Evolutionary conservation across 2,888 invertebrate genomes (phyloP), one percentile per base, ranked within the genome.

Genomic region (Mesorhabditis sp.): DNA sequence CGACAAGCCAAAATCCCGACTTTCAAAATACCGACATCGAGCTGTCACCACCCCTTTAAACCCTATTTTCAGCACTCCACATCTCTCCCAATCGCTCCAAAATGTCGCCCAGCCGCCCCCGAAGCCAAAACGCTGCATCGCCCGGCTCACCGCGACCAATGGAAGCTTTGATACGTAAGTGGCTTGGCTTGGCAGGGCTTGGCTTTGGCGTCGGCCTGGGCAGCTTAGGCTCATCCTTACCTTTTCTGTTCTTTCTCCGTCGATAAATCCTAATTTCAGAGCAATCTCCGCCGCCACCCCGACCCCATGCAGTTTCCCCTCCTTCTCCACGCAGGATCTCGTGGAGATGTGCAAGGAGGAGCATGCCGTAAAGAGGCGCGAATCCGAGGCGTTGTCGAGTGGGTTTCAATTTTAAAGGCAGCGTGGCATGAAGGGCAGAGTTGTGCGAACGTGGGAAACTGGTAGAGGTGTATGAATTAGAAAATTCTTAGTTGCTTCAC

Each of bases 111-210:
- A 70, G 10, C 77, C 76, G 64, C 77, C 77, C 7, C 69, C 71
- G 13, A 77, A 77, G 67, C 77, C 77, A 5, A 74, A 74, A 66
- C 44, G 77, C 61, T 4, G 77, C 64, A 76, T 77, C 15, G 77
- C 75, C 13, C 72, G 75, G 13, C 65, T 76, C 7, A 50, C 58
- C 7, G 58, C 58, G 10, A n/a, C 58, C 58, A 50, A 50, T n/a
- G 58, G 58, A n/a, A 50, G n/a, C n/a, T n/a, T n/a, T n/a, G 58
- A 50, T 50, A 50, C n/a, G n/a, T n/a, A 10, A 28, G 28, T 28
- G 28, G 28, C 28, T 28, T 28, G 28, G 28, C 28, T 28, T 28
- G 28, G 28, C 28, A 1, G 1, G 28, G 28, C 28, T 28, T 28
- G 28, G 28, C 28, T 28, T 28, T 28, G 28, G 28, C 28, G n/a